Conservation (phyloP, 2,888 invertebrate genomes). For the Tuberolachnus salignus region DNA sequence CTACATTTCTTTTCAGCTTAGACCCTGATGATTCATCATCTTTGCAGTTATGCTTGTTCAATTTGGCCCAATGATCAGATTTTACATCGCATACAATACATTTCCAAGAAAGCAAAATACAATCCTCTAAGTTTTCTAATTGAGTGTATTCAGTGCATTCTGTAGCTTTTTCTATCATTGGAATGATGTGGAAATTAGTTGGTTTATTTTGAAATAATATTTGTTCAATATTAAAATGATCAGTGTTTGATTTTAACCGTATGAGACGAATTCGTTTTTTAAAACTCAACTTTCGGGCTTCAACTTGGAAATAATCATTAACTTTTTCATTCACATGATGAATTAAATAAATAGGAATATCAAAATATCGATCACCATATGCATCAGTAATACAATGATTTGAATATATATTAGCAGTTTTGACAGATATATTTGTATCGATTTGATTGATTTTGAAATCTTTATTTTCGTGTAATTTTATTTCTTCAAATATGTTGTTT, state of each 20-base stretch:
- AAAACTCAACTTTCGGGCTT: constrained; percentile 49
- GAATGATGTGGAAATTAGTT: constrained; percentile 31
- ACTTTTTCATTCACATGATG: constrained; percentile 14
- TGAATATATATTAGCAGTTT: neutral
- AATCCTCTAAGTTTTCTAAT: constrained; percentile 26
- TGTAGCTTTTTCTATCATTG: constrained; percentile 28
- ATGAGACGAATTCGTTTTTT: constrained; percentile 46
- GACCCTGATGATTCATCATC: neutral
- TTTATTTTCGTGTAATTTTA: neutral
- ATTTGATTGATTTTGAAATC: neutral
- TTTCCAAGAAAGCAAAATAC: constrained; percentile 37
- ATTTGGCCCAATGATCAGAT: constrained; percentile 50
- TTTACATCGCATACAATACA: constrained; percentile 33
- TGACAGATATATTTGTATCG: neutral
- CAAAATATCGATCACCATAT: constrained; percentile 47
- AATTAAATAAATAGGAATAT: constrained; percentile 45
- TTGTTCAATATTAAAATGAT: constrained; percentile 43
- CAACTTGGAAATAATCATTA: constrained; percentile 52
- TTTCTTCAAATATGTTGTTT: neutral
- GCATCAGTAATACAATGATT: constrained; percentile 49
- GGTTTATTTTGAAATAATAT: constrained; percentile 54
- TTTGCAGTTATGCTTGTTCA: constrained; percentile 41
- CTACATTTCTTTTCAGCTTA: constrained; percentile 29
- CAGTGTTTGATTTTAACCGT: constrained; percentile 11
- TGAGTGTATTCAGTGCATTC: constrained; percentile 19